Evolutionary conservation across 2,113 vertebrate genomes (phyloP), one percentile per base, ranked within the genome.

Genomic region (Atlantisia rogersi): DNA sequence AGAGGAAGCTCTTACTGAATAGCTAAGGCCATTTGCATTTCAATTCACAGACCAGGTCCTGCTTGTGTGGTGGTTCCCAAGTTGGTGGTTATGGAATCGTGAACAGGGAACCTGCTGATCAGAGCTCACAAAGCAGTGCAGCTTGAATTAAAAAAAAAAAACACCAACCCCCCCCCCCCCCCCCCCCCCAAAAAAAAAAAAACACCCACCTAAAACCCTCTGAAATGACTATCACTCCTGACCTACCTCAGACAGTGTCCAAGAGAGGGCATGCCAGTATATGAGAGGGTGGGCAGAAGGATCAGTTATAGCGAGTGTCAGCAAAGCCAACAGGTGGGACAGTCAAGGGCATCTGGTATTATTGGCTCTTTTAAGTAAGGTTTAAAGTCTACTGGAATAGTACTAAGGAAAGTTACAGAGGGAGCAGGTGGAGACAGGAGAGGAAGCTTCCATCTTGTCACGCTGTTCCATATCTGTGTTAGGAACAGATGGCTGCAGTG

Each of bases 401-500:
- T 31, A 67, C 28, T 91, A 68, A 59, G 93, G 81, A 28, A 80
- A n/a, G 8, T 93, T 82, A 62, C 3, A 59, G 58, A 48, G 28
- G 37, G 5, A 97, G 69, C 84, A 93, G 65, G 58, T 83, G 40
- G 32, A 82, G 31, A 26, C 13, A 52, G 11, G 46, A 84, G 64
- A 52, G 40, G 35, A 35, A 74, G 53, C 53, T 92, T 95, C 68
- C 56, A 73, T 95, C 69, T 76, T 87, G 58, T 82, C 58, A 70
- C 6, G 20, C 25, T 4, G 7, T 77, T 94, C 67, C 56, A 26
- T 71, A 17, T 87, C 15, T 2, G 2, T 81, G 37, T 91, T 67
- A 78, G 26, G 76, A 82, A 18, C 35, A 76, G 83, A 86, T 94
- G 76, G 26, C 73, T 96, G 32, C n/a, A 40, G 48, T 87, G 76